Evolutionary conservation across 1,140 invertebrate species (phyloP).

Genomic region (Drosophila malerkotliana): DNA sequence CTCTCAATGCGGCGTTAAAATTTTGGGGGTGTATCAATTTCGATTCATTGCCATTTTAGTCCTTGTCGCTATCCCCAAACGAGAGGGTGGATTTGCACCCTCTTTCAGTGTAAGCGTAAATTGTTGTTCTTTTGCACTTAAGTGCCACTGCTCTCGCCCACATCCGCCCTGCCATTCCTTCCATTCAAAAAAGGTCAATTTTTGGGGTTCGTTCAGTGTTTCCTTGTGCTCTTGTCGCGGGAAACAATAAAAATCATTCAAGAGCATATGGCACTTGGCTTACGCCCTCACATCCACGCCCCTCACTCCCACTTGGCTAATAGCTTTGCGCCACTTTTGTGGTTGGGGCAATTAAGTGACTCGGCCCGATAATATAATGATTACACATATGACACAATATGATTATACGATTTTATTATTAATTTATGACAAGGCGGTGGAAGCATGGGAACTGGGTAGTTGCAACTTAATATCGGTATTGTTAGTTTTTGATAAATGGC

Average conservation of each 20-base stretch:
- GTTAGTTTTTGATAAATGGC: constrained; percentile 20
- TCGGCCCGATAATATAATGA: constrained; percentile 30
- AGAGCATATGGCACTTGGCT: constrained; percentile 41
- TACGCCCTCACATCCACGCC: constrained; percentile 26
- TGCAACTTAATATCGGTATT: constrained; percentile 17
- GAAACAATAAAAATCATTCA: constrained; percentile 55
- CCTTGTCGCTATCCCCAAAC: constrained; percentile 38
- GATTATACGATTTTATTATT: constrained; percentile 55
- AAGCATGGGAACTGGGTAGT: background rate
- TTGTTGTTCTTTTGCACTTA: constrained; percentile 75
- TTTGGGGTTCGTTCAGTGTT: constrained; percentile 61
- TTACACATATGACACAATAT: constrained; percentile 54
- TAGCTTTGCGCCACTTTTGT: constrained; percentile 29
- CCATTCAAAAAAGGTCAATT: constrained; percentile 37
- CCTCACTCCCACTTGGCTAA: constrained; percentile 14
- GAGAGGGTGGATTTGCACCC: constrained; percentile 72
- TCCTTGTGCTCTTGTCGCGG: constrained; percentile 31
- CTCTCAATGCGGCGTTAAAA: constrained; percentile 66
- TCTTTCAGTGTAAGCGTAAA: constrained; percentile 33
- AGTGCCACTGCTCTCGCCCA: constrained; percentile 46
- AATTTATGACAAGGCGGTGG: constrained; percentile 31
- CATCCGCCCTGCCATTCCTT: constrained; percentile 18
- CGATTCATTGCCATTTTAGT: constrained; percentile 73
- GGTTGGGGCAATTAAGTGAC: constrained; percentile 53
- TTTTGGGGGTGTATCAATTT: constrained; percentile 80